Percentiles rank a stretch among this genome's conserved stretches.
These are phyloP conservation scores for Macrotrachela quadricornifera DNA, from an alignment of 1,140 invertebrate genomes.

Conservation along the genomic window DNA sequence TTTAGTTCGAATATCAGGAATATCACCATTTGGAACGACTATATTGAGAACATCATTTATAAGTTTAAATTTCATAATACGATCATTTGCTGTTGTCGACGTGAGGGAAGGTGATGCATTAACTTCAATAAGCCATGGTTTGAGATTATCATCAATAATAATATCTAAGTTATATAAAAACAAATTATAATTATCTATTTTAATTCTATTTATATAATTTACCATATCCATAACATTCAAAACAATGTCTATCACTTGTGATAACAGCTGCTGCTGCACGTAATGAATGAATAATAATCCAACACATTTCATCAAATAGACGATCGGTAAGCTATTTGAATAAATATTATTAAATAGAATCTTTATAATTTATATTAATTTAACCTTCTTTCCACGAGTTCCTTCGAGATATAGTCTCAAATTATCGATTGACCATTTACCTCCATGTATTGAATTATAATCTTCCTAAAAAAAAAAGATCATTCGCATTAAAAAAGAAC, in stretches of 20 bases:
- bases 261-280: conserved; percentile 45
- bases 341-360: background rate
- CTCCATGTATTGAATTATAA: conserved; percentile 78
- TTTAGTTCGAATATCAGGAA: conserved; percentile 48
- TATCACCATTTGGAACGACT: conserved; percentile 62
- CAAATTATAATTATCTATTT: background rate
- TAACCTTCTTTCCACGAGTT: conserved; percentile 62
- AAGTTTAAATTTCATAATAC: conserved; percentile 80
- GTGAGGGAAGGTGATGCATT: conserved; percentile 82
- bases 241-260: conserved; percentile 31
- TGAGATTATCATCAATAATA: conserved; percentile 25
- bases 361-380: conserved; percentile 31
- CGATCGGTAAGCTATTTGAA: conserved; percentile 26
- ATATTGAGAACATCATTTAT: conserved; percentile 82
- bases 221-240: conserved; percentile 32
- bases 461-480: conserved; percentile 52
- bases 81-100: conserved; percentile 78
- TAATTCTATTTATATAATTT: conserved; percentile 16
- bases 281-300: conserved; percentile 56
- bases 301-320: conserved; percentile 41
- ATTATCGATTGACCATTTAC: conserved; percentile 78
- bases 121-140: conserved; percentile 37
- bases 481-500: conserved; percentile 9
- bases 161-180: background rate
- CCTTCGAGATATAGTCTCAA: conserved; percentile 68